Base-by-base conservation (phyloP, 1,140 invertebrate genomes). In the Pseudachorutes palmiensis region DNA sequence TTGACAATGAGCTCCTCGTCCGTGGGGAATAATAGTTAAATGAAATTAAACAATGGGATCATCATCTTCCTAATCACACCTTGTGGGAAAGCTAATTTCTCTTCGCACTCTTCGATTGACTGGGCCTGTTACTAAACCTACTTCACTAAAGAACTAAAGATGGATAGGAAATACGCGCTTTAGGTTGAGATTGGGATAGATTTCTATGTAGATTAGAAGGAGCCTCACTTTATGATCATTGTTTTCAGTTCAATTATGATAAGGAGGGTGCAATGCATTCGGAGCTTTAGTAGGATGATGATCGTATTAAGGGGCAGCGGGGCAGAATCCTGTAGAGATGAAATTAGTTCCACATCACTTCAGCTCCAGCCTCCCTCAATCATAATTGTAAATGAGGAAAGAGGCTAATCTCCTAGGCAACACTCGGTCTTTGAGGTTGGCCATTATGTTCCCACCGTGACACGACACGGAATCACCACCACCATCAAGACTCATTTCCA, bases 311-410 rank as follows among this genome's bases (percentile, higher is more conserved):
- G 32, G 31, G 22, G 28, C 32, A 36, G 51, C 28, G 29, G 60
- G 65, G n/a, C 22, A 51, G 45, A 59, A 57, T 67, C 65, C 61
- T 36, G 65, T 59, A 62, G 58, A 55, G 30, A 33, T 51, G 63
- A 61, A 26, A 64, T 68, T 68, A 68, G 67, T 68, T 68, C 62
- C 45, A 62, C 67, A 55, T 68, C 67, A 68, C 57, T 60, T 30
- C 31, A 66, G 22, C 24, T 22, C 51, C 9, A 45, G 9, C 24
- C 24, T 22, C 5, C 3, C 12, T 16, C 24, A 55, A 55, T 55
- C 12, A 55, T 55, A 55, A 55, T 55, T 55, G 51, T 55, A 55
- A 55, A 55, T 55, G 51, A 55, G 51, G 51, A 55, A 55, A 26
- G 36, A 26, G 14, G 12, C 51, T 14, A 55, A 55, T 19, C 14